Base-by-base conservation (phyloP, 1,140 invertebrate species). In the Lysiphlebus fabarum region DNA sequence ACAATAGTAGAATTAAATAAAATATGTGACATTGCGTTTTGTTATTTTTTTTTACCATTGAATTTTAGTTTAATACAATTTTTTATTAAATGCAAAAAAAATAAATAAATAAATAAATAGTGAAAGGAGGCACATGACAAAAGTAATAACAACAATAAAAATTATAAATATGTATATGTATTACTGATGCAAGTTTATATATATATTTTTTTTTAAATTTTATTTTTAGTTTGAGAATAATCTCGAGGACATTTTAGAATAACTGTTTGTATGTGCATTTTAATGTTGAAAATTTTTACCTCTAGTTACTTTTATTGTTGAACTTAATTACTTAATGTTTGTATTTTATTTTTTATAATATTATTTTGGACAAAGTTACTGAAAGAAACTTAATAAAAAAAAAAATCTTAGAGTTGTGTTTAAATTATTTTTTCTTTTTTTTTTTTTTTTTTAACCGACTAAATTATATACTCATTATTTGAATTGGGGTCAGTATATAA, bases 1-100 rank as follows among this genome's bases (percentile, higher is more conserved):
- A 59, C 59, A 56, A 65, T 60, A 61, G 50, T 53, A 56, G 26
- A 55, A 26, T 26, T 26, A 26, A 26, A 26, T 26, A 26, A 1
- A 26, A 26, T 26, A 26, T 26, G 17, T 26, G 17, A 26, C 17
- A 26, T 26, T 26, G 17, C 4, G 17, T 26, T 26, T 26, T 26
- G 17, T 26, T 4, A 26, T 26, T 26, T 26, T 26, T 26, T 26
- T 26, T 2, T 26, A 26, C 17, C 17, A 26, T 26, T 1, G 17
- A 26, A 4, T 26, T 26, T 26, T 26, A 4, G 17, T 26, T 26
- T 26, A 26, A 26, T 26, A 26, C 4, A 1, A 26, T 26, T 26
- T 26, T 26, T n/a, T n/a, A n/a, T 48, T 14, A 33, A 14, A 51
- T 51, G 33, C 34, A 51, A 36, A 51, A 36, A 4, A 38, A 12